Conservation (phyloP, 2,113 vertebrate genomes). For the Mystacornis crossleyi region DNA sequence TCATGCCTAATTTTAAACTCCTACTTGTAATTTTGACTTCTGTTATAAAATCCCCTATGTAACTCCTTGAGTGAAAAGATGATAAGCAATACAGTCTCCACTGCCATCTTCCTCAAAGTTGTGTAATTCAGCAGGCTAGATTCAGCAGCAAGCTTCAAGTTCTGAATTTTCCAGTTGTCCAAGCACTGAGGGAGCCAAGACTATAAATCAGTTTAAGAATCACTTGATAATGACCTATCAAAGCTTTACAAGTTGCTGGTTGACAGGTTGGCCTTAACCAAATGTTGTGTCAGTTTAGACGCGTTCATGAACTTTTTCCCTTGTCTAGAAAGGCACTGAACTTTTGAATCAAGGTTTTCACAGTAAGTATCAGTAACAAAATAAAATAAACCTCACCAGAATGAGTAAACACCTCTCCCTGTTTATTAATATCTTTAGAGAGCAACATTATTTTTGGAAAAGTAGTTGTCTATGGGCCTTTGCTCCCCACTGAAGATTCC, state of each 20-base stretch:
- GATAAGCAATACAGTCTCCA: neutral
- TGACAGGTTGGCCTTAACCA: neutral
- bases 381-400: neutral
- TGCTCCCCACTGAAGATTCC: neutral
- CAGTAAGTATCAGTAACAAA: neutral
- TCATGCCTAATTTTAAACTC: slow-evolving; percentile 30
- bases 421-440: neutral
- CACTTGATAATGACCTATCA: neutral
- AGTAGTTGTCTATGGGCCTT: neutral
- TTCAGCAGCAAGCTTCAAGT: neutral
- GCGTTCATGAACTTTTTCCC: neutral
- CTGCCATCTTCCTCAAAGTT: neutral
- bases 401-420: neutral
- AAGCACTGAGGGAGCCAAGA: neutral
- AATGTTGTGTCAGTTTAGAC: neutral
- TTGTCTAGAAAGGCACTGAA: neutral
- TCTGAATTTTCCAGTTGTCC: neutral
- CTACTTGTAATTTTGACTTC: slow-evolving; percentile 25
- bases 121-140: neutral
- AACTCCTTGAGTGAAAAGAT: neutral
- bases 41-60: neutral
- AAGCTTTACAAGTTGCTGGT: neutral
- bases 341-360: neutral
- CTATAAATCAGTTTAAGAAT: neutral
- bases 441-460: neutral